Conservation (phyloP, 1,140 invertebrate species). For the Dreissena rostriformis region DNA sequence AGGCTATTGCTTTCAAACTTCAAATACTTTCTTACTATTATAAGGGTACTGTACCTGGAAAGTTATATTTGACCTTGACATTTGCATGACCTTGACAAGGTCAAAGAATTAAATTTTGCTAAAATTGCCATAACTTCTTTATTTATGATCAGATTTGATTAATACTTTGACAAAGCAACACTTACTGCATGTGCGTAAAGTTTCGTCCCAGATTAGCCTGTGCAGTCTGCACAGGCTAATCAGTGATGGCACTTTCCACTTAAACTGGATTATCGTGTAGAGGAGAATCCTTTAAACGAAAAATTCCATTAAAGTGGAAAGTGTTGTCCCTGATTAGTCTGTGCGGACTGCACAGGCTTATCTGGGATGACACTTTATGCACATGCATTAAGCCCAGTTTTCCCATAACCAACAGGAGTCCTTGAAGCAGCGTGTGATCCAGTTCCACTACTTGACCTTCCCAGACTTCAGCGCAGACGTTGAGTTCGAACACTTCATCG, state of each 20-base stretch:
- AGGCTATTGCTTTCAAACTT: no score
- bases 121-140: no score
- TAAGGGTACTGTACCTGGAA: no score
- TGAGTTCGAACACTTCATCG: constrained; percentile 58
- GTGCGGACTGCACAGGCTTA: neutral
- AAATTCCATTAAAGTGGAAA: neutral
- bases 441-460: constrained; percentile 67
- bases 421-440: constrained; percentile 56
- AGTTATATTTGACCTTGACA: no score
- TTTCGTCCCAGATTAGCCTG: neutral
- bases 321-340: no score
- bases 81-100: no score
- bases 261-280: no score
- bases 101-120: no score
- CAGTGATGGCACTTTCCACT: neutral
- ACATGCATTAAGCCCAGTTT: neutral
- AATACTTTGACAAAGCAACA: no score
- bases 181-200: no score
- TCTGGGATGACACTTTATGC: neutral
- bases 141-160: no score
- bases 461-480: constrained; percentile 68
- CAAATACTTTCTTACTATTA: no score
- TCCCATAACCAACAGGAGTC: constrained; percentile 22
- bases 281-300: neutral
- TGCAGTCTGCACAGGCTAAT: neutral